Conservation (phyloP, 2,888 invertebrate species). For the Cantharis rufa region DNA sequence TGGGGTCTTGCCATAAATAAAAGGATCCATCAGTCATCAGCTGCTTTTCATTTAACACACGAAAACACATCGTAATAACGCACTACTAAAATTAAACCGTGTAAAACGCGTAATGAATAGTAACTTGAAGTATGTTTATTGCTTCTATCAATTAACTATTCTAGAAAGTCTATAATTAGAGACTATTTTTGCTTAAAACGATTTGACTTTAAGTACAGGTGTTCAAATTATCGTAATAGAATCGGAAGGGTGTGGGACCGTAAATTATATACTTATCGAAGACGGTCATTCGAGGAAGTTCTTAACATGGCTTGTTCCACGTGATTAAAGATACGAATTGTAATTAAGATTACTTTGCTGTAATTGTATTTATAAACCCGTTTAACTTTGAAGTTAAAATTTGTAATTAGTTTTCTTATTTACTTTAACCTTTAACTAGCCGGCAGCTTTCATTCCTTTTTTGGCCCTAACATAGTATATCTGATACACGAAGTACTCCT, state of each 20-base stretch:
- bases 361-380: conserved; percentile 18
- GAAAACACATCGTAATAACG: conserved; percentile 35
- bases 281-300: conserved; percentile 39
- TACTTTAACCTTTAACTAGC: not conserved
- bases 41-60: conserved; percentile 37
- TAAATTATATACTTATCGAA: conserved; percentile 50
- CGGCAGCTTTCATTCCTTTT: not conserved
- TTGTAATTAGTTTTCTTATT: not conserved
- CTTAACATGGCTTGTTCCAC: conserved; percentile 37
- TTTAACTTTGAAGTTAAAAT: not conserved
- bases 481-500: too few species aligned
- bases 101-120: conserved; percentile 40
- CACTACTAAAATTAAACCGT: conserved; percentile 37
- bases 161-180: conserved; percentile 42
- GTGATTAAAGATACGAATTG: conserved; percentile 39
- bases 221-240: conserved; percentile 55
- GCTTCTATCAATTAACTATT: conserved; percentile 40
- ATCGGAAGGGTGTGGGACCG: conserved; percentile 52
- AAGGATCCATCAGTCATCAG: conserved; percentile 34
- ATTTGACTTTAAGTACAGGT: conserved; percentile 48
- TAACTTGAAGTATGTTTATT: conserved; percentile 33
- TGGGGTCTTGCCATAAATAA: not conserved
- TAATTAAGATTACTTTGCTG: conserved; percentile 39
- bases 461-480: not conserved
- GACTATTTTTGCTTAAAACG: conserved; percentile 42